A percentile compares a stretch with the other conserved stretches of the same genome.
Evolutionary conservation across 2,113 vertebrate genomes (phyloP).

Genomic region (Gracilinanus agilis): DNA sequence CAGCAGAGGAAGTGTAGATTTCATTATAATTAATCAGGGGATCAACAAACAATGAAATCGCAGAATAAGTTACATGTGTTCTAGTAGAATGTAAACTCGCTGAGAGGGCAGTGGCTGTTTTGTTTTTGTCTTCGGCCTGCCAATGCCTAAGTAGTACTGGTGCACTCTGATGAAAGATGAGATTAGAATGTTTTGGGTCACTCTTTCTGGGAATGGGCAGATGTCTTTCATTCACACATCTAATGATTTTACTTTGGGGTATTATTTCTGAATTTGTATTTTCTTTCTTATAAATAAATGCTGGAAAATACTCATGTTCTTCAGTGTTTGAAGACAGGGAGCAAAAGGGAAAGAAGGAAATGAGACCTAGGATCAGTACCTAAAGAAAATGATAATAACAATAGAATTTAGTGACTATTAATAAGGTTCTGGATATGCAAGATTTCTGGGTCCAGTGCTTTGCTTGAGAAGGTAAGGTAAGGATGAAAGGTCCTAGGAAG

Average conservation of each 20-base stretch:
- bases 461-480: background rate
- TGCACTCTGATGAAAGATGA: background rate
- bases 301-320: background rate
- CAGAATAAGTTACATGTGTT: background rate
- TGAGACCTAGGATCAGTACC: background rate
- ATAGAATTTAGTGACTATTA: background rate
- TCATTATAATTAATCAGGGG: background rate
- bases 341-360: background rate
- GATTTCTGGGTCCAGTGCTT: background rate
- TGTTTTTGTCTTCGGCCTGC: background rate
- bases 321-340: background rate
- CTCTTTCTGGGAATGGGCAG: background rate
- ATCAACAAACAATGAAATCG: background rate
- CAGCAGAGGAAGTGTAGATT: background rate
- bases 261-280: background rate
- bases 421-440: background rate
- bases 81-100: background rate
- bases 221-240: background rate
- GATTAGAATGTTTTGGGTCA: background rate
- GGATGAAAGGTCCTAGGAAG: background rate
- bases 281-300: background rate
- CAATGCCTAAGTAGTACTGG: background rate
- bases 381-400: background rate
- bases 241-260: background rate
- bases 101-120: background rate